Evolutionary conservation across 2,797 vertebrate species (phyloP).

Genomic region (Enteromius fasciolatus): DNA sequence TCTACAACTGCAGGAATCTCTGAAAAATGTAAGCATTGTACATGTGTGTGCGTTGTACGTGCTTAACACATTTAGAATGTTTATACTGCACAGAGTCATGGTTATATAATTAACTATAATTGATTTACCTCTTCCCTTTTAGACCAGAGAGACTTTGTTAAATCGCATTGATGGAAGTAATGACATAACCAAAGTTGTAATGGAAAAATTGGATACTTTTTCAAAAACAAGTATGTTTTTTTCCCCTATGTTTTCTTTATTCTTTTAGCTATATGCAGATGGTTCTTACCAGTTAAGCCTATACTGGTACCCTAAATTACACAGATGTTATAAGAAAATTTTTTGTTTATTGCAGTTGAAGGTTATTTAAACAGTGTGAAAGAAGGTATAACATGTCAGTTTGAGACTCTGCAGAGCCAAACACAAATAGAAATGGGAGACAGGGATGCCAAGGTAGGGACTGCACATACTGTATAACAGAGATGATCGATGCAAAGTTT

Average conservation of each 20-base stretch:
- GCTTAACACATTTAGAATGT: not conserved
- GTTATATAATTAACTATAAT: not conserved
- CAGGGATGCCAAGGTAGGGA: conserved; percentile 72
- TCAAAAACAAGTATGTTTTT: conserved; percentile 71
- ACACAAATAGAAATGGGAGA: conserved; percentile 67
- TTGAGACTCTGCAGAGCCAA: conserved; percentile 70
- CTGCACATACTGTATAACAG: not conserved
- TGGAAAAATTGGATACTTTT: conserved; percentile 70
- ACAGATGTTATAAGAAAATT: not conserved
- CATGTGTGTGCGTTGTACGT: too few relatives aligned
- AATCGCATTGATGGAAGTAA: conserved; percentile 68
- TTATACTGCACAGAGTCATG: not conserved
- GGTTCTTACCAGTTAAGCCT: not conserved
- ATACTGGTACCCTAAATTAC: not conserved
- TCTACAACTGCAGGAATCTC: conserved; percentile 77
- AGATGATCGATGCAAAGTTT: not conserved
- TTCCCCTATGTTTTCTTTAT: conserved; percentile 29
- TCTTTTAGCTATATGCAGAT: not conserved
- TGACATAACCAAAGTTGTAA: conserved; percentile 62
- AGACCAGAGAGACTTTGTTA: conserved; percentile 73
- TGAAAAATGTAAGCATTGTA: conserved; percentile 83
- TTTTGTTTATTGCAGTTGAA: conserved; percentile 70
- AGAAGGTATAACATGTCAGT: conserved; percentile 67
- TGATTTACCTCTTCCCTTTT: conserved; percentile 48
- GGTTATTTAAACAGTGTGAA: conserved; percentile 67